These are phyloP conservation scores for Cataglyphis cursor DNA, from an alignment of 2,888 invertebrate genomes.

Conservation along the genomic window DNA sequence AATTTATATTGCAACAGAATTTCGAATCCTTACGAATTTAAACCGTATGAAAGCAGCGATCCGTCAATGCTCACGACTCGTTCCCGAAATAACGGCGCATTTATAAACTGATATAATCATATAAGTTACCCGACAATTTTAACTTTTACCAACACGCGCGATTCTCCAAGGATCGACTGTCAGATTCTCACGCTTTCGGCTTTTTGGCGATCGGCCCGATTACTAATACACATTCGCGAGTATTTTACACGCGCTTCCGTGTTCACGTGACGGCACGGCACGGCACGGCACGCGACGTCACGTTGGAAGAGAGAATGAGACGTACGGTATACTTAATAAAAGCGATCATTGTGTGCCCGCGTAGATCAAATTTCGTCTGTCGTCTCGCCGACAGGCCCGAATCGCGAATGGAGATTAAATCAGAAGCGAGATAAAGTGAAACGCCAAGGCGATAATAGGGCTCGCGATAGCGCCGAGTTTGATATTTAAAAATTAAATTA, in stretches of 20 bases:
- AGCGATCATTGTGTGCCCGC: conserved; percentile 28
- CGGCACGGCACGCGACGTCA: conserved; percentile 47
- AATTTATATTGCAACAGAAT: background rate
- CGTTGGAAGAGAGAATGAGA: conserved; percentile 23
- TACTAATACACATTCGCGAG: conserved; percentile 63
- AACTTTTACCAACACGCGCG: background rate
- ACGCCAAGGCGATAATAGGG: background rate
- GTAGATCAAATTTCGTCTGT: conserved; percentile 32
- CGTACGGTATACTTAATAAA: conserved; percentile 31
- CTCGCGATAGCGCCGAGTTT: conserved; percentile 3
- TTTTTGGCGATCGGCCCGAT: conserved; percentile 69
- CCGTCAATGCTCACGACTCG: background rate
- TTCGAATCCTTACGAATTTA: background rate
- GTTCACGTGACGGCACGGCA: conserved; percentile 44
- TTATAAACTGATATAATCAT: background rate
- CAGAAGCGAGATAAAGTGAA: conserved; percentile 11
- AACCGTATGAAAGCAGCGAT: background rate
- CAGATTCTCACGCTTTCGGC: conserved; percentile 43
- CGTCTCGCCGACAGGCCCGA: background rate
- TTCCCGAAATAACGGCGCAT: background rate
- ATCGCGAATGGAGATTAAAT: conserved; percentile 23
- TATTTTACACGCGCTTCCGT: conserved; percentile 50
- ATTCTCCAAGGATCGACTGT: conserved; percentile 17
- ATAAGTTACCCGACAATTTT: conserved; percentile 12
- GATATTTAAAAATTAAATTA: conserved; percentile 23